These are phyloP conservation scores for Cottoperca gobio DNA, from an alignment of 2,797 vertebrate genomes.

Conservation along the genomic window DNA sequence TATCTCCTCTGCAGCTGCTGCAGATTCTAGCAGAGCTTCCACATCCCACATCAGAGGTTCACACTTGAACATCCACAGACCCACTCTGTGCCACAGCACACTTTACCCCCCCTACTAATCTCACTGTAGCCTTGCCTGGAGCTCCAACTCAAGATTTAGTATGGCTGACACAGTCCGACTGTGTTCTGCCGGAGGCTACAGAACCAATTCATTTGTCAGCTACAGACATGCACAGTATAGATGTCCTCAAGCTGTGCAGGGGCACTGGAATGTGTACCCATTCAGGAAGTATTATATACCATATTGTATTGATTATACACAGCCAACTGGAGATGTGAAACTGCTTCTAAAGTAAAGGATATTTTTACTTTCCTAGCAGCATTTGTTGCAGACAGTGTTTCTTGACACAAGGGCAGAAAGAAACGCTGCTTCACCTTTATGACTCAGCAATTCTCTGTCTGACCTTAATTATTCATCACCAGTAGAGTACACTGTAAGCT, in stretches of 20 bases:
- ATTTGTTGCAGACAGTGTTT: constrained; percentile 7
- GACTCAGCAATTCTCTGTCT: constrained; percentile 52
- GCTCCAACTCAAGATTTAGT: constrained; percentile 47
- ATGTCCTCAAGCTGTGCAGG: constrained; percentile 16
- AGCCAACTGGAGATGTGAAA: not conserved
- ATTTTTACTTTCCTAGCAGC: not conserved
- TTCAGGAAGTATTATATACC: not conserved
- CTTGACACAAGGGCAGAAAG: not conserved
- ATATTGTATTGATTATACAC: constrained; percentile 32
- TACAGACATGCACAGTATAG: constrained; percentile 18
- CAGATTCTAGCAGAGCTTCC: constrained; percentile 52
- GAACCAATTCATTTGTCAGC: constrained; percentile 34
- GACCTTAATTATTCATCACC: constrained; percentile 59
- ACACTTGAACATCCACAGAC: constrained; percentile 42
- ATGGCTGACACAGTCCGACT: constrained; percentile 46
- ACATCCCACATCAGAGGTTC: constrained; percentile 46
- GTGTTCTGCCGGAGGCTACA: constrained; percentile 38
- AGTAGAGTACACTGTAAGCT: not conserved
- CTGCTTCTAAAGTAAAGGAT: constrained; percentile 6
- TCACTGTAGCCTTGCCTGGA: constrained; percentile 1
- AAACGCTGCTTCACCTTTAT: constrained; percentile 25
- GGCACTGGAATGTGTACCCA: constrained; percentile 4
- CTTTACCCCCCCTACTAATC: constrained; percentile 11
- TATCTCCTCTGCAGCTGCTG: constrained; percentile 69
- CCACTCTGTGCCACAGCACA: constrained; percentile 18